Conservation (phyloP, 2,113 vertebrate species). For the Oxygymnocypris stewartii region DNA sequence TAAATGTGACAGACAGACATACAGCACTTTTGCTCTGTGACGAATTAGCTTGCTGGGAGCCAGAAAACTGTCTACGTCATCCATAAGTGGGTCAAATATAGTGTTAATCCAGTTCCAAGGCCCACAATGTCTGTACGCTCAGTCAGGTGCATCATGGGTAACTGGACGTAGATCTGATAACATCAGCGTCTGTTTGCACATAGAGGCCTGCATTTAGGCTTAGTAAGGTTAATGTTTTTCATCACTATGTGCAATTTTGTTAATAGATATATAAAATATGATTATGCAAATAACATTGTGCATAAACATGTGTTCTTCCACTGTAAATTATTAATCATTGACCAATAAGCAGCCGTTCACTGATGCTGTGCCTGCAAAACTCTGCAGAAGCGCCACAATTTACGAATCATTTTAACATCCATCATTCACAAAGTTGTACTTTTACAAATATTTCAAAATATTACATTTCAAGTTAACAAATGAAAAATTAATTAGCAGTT, state of each 20-base stretch:
- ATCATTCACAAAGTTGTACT: not conserved
- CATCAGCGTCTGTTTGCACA: not conserved
- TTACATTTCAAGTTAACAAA: too few relatives aligned
- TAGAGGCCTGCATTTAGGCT: too few relatives aligned
- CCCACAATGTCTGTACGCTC: not conserved
- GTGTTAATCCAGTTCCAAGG: not conserved
- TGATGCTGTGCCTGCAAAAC: not conserved
- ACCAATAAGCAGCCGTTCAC: conserved; percentile 24
- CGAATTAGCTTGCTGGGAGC: not conserved
- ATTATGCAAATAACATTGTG: conserved; percentile 16
- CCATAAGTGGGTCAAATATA: not conserved
- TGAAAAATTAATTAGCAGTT: too few relatives aligned
- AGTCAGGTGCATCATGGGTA: conserved; percentile 29
- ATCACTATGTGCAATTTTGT: too few relatives aligned
- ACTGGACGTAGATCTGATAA: not conserved
- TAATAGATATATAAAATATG: not conserved
- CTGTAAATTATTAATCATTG: conserved; percentile 45
- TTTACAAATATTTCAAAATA: too few relatives aligned
- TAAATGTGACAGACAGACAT: not conserved
- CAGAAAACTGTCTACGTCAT: not conserved
- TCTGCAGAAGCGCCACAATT: not conserved
- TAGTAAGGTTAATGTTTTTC: too few relatives aligned
- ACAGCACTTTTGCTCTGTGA: not conserved
- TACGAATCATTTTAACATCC: not conserved
- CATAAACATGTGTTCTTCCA: conserved; percentile 16